These are phyloP conservation scores for Hydrozoanthus tunicans DNA, from an alignment of 64 coral and sea anemone species.

Conservation along the genomic window DNA sequence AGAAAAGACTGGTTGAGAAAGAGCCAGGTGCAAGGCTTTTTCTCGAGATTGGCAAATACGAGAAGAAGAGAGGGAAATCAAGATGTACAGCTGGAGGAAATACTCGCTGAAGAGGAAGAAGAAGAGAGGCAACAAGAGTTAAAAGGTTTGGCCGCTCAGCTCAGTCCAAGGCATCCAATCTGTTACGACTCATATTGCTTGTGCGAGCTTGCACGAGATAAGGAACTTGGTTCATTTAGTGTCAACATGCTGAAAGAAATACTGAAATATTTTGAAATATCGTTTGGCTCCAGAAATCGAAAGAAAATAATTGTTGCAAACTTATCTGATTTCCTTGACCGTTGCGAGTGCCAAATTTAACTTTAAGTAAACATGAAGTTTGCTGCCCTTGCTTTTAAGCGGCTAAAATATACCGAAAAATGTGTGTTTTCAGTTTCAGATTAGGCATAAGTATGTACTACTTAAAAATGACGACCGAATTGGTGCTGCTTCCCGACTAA, in stretches of 20 bases:
- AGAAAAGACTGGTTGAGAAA: slow-evolving; percentile 63
- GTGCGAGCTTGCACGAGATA: slow-evolving; percentile 48
- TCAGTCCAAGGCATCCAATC: slow-evolving; percentile 59
- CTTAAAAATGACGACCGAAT: too few species aligned
- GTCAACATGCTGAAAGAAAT: slow-evolving; percentile 72
- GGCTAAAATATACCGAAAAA: not conserved
- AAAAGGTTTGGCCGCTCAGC: slow-evolving; percentile 37
- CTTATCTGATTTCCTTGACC: slow-evolving; percentile 46
- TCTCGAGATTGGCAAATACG: slow-evolving; percentile 52
- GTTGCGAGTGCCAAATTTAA: slow-evolving; percentile 40
- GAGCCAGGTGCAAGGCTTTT: slow-evolving; percentile 59
- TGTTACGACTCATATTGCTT: slow-evolving; percentile 59
- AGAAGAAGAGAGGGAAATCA: slow-evolving; percentile 54
- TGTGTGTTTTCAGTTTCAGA: not conserved
- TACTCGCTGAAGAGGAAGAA: slow-evolving; percentile 64
- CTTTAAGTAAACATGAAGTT: not conserved
- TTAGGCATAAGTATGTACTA: not conserved
- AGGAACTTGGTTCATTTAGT: slow-evolving; percentile 43
- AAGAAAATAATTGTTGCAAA: slow-evolving; percentile 56
- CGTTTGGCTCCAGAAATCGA: slow-evolving; percentile 49
- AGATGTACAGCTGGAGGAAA: slow-evolving; percentile 42
- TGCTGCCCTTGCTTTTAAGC: not conserved
- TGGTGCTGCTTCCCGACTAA: too few species aligned
- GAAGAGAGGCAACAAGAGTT: slow-evolving; percentile 53
- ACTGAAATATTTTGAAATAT: slow-evolving; percentile 58